phyloP scores from a whole-genome alignment of 2,797 vertebrate genomes.

The Tenualosa ilisha region DNA sequence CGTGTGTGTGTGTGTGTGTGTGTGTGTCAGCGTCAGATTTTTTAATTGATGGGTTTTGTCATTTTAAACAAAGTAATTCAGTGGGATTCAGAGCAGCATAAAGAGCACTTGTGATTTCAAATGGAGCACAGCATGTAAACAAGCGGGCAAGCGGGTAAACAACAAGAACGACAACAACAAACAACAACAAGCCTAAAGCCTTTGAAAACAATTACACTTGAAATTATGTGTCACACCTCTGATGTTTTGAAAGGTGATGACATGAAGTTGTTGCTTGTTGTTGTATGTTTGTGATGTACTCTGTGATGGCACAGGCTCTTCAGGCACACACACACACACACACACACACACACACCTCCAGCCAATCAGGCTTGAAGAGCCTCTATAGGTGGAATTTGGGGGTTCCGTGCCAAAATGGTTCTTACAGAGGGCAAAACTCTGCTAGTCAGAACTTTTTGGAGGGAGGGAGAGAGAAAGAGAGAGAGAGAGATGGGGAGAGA shows the following conservation, averaged over 20 bases:
- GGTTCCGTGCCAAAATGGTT: background rate
- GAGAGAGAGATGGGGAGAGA: no score
- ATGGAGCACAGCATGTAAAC: background rate
- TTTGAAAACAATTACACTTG: constrained; percentile 12
- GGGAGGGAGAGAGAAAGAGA: background rate
- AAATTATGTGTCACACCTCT: background rate
- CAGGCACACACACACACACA: background rate
- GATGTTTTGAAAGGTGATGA: background rate
- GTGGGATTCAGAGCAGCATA: background rate
- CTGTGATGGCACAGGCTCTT: no score
- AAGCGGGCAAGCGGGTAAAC: background rate
- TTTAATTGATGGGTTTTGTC: background rate
- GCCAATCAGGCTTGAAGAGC: background rate
- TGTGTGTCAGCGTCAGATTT: background rate
- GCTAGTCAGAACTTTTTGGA: background rate
- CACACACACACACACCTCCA: background rate
- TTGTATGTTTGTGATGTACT: no score
- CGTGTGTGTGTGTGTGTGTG: background rate
- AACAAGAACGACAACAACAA: background rate
- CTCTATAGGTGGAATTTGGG: background rate
- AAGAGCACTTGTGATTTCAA: constrained; percentile 6
- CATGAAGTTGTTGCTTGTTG: background rate
- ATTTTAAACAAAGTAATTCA: background rate
- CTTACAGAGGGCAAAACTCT: background rate
- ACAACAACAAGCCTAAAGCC: background rate